Evolutionary conservation across 1,140 invertebrate genomes (phyloP).

Genomic region (Arctopsyche grandis): DNA sequence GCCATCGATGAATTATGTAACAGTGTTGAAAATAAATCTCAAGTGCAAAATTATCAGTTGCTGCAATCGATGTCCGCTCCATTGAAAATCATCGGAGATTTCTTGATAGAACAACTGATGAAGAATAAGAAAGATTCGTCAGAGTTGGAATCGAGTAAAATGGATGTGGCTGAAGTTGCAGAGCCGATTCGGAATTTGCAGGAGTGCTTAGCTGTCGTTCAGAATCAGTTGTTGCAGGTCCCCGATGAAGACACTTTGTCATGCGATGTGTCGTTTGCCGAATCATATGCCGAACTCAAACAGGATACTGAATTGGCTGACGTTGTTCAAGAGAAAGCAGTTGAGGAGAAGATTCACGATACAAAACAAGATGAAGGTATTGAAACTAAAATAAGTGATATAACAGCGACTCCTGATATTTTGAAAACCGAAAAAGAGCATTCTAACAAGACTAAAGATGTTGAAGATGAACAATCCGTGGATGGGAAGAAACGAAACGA

Average conservation of each 20-base stretch:
- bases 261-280: conserved; percentile 32
- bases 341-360: conserved; percentile 2
- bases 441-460: too few species aligned
- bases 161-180: conserved; percentile 25
- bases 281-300: conserved; percentile 45
- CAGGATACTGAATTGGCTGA: not conserved
- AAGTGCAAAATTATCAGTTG: conserved; percentile 25
- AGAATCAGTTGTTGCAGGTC: conserved; percentile 49
- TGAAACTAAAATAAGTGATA: conserved; percentile 39
- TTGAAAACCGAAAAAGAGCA: conserved; percentile 39
- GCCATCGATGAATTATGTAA: not conserved
- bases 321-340: not conserved
- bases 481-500: conserved; percentile 1
- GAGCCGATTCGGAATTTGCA: conserved; percentile 48
- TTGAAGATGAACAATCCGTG: not conserved
- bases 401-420: conserved; percentile 5
- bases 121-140: conserved; percentile 13
- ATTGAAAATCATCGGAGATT: conserved; percentile 8
- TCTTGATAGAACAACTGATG: conserved; percentile 2
- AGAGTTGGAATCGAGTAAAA: conserved; percentile 6
- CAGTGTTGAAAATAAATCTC: not conserved
- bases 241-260: conserved; percentile 40
- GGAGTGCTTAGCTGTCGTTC: conserved; percentile 45
- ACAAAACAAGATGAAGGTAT: not conserved
- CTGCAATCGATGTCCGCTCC: conserved; percentile 7